Percentiles rank a stretch among this genome's conserved stretches.
Conservation (phyloP, 2,113 vertebrate genomes). For the Ancistrus triradiatus region DNA sequence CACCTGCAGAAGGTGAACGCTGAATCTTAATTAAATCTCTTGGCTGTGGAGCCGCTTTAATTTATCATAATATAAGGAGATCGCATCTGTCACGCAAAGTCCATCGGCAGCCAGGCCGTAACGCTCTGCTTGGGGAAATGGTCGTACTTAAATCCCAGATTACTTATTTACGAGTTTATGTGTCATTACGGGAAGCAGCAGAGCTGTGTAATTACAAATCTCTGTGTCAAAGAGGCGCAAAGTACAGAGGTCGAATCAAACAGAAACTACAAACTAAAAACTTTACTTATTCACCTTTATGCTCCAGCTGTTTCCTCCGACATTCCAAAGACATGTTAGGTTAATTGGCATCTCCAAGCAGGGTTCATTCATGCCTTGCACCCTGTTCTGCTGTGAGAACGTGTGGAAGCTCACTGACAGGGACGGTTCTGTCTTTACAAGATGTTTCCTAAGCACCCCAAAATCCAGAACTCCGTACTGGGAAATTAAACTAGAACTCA, state of each 20-base stretch:
- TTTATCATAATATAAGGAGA: constrained; percentile 59
- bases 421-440: no score
- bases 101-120: constrained; percentile 42
- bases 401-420: no score
- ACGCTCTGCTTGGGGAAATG: neutral
- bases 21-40: constrained; percentile 66
- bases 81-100: constrained; percentile 48
- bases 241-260: neutral
- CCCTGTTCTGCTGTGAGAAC: no score
- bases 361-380: no score
- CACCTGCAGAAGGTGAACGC: constrained; percentile 59
- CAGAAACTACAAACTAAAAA: no score
- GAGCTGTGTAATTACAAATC: constrained; percentile 5
- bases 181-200: neutral
- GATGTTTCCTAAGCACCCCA: no score
- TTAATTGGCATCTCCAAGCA: no score
- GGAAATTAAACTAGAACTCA: no score
- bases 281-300: no score
- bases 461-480: no score
- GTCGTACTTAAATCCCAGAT: constrained; percentile 12
- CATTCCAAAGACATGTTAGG: no score
- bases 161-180: constrained; percentile 31
- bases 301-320: no score
- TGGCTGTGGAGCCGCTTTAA: constrained; percentile 56
- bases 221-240: neutral